Percentiles rank a stretch among this genome's conserved stretches.
Evolutionary conservation across 2,888 invertebrate genomes (phyloP).

Genomic region (Erpobdella octoculata): DNA sequence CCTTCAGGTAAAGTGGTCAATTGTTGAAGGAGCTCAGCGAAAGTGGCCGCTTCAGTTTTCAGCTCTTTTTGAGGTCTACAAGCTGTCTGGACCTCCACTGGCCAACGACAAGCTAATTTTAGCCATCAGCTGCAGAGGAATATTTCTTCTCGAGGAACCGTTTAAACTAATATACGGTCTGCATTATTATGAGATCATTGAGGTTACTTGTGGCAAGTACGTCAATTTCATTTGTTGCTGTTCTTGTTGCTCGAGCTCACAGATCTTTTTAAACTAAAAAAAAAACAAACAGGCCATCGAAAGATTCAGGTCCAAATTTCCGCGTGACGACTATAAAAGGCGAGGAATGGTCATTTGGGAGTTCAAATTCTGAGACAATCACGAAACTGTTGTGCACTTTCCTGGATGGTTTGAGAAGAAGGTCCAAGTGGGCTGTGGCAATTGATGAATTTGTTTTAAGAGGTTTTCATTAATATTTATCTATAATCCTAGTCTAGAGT

Average conservation of each 20-base stretch:
- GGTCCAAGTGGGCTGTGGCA: slow-evolving; percentile 37
- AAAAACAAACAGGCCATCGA: background rate
- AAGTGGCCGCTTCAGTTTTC: slow-evolving; percentile 39
- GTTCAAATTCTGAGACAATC: slow-evolving; percentile 38
- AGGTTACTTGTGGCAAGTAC: slow-evolving; percentile 36
- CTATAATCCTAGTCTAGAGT: too few species aligned
- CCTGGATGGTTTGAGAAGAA: slow-evolving; percentile 38
- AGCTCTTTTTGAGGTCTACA: slow-evolving; percentile 38
- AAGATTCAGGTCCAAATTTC: slow-evolving; percentile 26
- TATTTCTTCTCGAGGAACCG: slow-evolving; percentile 39
- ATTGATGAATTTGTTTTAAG: slow-evolving; percentile 37
- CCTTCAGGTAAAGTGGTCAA: slow-evolving; percentile 23
- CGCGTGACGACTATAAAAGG: slow-evolving; percentile 37
- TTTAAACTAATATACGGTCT: slow-evolving; percentile 33
- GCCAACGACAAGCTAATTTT: slow-evolving; percentile 36
- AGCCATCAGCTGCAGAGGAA: slow-evolving; percentile 36
- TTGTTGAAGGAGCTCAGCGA: slow-evolving; percentile 32
- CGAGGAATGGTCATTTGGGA: slow-evolving; percentile 36
- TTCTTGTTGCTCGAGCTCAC: background rate
- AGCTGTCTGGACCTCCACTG: slow-evolving; percentile 34
- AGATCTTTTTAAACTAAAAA: background rate
- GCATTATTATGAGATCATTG: slow-evolving; percentile 37
- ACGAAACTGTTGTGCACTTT: slow-evolving; percentile 35
- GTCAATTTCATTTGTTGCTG: background rate
- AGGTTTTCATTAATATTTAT: slow-evolving; percentile 27